Base-by-base conservation (phyloP, 2,797 vertebrate species). In the Thalassophryne amazonica region DNA sequence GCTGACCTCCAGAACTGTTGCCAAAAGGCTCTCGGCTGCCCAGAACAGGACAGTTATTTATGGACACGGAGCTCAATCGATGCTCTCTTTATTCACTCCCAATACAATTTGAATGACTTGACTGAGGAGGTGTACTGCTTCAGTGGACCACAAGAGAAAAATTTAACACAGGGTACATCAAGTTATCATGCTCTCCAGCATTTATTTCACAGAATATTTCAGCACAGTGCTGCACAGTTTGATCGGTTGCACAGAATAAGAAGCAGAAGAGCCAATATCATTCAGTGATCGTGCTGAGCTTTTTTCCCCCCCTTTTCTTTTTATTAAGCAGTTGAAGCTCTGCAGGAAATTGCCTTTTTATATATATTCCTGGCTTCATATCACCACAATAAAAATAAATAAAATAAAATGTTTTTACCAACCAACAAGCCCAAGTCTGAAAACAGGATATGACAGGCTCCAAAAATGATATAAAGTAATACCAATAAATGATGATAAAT, bases 1-100 rank as follows among this genome's bases (percentile, higher is more conserved):
- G 47, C 76, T 76, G 72, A 69, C 66, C 72, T 76, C 55, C 30
- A n/a, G 63, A 38, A 76, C 67, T 56, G 60, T 47, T 72, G 49
- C 62, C 8, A 16, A 56, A 58, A 19, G 58, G 32, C 47, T 60
- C 14, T 54, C 29, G 52, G 48, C 45, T 47, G 3, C 42, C 29
- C 25, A 32, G 27, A 62, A 47, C 43, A 22, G 40, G 54, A 37
- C 27, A 1, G 43, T 42, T 73, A 68, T 73, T 82, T 52, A 61
- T 52, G 60, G 65, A 60, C 10, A 1, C 9, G 11, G 48, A 41
- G 58, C 59, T 45, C 42, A 70, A 70, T 67, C 29, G 10, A 67
- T 60, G 53, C 29, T 27, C n/a, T 21, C 49, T 31, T 31, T 19
- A 25, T 69, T 64, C 33, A 35, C 36, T 46, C 22, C 31, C 48